Evolutionary conservation across 2,113 vertebrate genomes (phyloP).

Genomic region (Nannospalax galili): DNA sequence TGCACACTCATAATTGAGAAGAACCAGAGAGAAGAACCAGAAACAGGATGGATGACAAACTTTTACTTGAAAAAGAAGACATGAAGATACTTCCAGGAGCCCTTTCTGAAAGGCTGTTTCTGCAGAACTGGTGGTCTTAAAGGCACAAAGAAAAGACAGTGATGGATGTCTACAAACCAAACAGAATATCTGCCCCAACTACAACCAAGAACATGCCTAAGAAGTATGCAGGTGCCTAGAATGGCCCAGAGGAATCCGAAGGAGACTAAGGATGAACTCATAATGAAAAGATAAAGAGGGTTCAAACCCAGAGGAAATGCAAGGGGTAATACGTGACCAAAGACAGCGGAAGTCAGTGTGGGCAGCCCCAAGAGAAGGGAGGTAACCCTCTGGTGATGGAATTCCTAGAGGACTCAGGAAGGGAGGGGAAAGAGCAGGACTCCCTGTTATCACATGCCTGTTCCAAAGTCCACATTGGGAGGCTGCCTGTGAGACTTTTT

Average conservation of each 20-base stretch:
- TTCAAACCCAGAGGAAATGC: background rate
- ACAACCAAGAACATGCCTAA: background rate
- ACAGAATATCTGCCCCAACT: background rate
- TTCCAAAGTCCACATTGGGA: too few species aligned
- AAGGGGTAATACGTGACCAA: background rate
- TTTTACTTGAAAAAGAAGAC: background rate
- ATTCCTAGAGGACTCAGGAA: accelerated
- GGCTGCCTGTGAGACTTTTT: too few species aligned
- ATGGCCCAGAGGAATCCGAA: background rate
- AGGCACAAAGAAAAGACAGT: background rate
- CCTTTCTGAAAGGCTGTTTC: too few species aligned
- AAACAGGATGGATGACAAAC: background rate
- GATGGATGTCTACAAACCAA: background rate
- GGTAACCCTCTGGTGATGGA: background rate
- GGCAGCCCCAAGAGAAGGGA: background rate
- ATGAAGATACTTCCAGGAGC: too few species aligned
- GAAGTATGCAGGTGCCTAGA: background rate
- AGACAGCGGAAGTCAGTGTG: background rate
- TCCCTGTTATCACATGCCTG: too few species aligned
- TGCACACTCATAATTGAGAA: background rate
- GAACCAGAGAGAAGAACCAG: background rate
- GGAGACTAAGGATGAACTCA: background rate
- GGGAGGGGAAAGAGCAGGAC: background rate
- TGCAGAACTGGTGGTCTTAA: background rate
- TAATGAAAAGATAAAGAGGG: background rate